Evolutionary conservation across 2,888 invertebrate genomes (phyloP).

Genomic region (Orthosia incerta): DNA sequence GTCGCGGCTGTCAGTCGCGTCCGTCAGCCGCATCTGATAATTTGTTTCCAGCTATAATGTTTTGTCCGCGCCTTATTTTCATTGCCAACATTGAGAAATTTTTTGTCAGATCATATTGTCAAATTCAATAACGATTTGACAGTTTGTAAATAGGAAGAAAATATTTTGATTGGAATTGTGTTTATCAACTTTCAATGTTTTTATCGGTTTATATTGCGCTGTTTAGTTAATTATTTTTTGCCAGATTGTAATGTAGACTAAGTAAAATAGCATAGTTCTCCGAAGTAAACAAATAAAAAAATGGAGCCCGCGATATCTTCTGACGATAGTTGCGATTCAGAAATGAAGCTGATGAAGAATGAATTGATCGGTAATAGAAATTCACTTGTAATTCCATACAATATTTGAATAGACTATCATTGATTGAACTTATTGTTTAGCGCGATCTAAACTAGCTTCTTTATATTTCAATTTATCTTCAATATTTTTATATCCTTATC

Average conservation of each 20-base stretch:
- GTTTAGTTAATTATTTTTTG: constrained; percentile 6
- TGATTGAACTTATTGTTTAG: background rate
- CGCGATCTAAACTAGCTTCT: background rate
- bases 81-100: constrained; percentile 32
- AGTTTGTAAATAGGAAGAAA: constrained; percentile 55
- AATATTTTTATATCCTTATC: background rate
- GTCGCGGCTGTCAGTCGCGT: no score
- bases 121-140: constrained; percentile 20
- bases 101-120: constrained; percentile 28
- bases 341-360: constrained; percentile 82
- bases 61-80: no score
- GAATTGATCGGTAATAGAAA: constrained; percentile 79
- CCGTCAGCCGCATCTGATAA: no score
- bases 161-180: constrained; percentile 36
- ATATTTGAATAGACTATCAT: constrained; percentile 4
- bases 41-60: no score
- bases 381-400: background rate
- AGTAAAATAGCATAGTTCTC: background rate
- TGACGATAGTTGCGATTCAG: constrained; percentile 87
- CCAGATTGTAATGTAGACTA: constrained; percentile 37
- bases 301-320: constrained; percentile 79
- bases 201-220: constrained; percentile 15
- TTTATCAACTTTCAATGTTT: constrained; percentile 52
- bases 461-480: constrained; percentile 1
- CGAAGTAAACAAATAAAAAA: constrained; percentile 32